phyloP scores from a whole-genome alignment of 2,113 vertebrate species.

The Phodopus roborovskii region DNA sequence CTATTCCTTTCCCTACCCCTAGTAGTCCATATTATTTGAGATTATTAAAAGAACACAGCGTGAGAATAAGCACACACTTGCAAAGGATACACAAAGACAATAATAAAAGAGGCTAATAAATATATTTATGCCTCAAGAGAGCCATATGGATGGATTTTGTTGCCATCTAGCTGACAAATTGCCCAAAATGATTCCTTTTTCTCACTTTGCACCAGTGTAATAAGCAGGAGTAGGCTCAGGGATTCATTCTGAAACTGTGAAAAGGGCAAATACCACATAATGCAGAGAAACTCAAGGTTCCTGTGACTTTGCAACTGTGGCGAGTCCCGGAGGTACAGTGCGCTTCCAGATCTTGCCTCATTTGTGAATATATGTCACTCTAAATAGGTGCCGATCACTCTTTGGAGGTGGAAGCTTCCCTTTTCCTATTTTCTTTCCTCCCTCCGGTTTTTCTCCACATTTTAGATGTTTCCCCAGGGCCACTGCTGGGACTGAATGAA shows the following conservation, averaged over 20 bases:
- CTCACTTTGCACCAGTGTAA: constrained; percentile 29
- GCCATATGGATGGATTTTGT: neutral
- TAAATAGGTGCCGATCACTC: neutral
- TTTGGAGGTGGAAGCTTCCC: constrained; percentile 19
- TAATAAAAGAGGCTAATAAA: constrained; percentile 47
- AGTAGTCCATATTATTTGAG: neutral
- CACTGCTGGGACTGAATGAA: constrained; percentile 34
- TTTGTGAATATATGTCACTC: constrained; percentile 60
- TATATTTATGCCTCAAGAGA: constrained; percentile 52
- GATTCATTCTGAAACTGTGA: constrained; percentile 29
- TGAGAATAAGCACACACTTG: neutral
- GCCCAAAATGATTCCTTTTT: constrained; percentile 57
- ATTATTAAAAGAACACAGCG: neutral
- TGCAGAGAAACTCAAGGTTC: constrained; percentile 52
- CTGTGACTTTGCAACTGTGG: constrained; percentile 56
- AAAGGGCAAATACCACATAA: constrained; percentile 29
- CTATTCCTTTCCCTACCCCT: neutral
- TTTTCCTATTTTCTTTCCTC: constrained; percentile 61
- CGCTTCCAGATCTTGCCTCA: constrained; percentile 20
- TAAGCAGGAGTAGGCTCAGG: constrained; percentile 47
- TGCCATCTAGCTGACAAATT: constrained; percentile 58
- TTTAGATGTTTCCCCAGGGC: constrained; percentile 57
- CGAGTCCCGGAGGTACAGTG: neutral
- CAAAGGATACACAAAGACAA: constrained; percentile 2
- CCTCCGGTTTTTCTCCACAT: constrained; percentile 30